Conservation (phyloP, 2,888 invertebrate species). For the Dromius quadrimaculatus region DNA sequence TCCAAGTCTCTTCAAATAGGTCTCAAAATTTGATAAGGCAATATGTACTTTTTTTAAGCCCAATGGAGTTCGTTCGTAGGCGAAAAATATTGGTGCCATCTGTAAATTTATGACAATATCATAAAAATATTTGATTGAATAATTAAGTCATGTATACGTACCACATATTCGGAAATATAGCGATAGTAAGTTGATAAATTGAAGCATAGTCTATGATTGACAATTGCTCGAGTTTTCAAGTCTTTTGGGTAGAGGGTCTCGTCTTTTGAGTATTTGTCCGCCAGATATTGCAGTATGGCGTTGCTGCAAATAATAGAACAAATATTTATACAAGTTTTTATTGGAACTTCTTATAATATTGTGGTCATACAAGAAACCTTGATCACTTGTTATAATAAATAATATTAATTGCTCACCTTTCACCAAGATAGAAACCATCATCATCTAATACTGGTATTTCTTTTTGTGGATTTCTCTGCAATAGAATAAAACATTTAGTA, state of each 20-base stretch:
- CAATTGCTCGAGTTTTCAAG: slow-evolving; percentile 76
- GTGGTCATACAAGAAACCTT: slow-evolving; percentile 12
- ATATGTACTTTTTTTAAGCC: slow-evolving; percentile 78
- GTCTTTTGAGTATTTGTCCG: slow-evolving; percentile 78
- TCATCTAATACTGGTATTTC: slow-evolving; percentile 85
- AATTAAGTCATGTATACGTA: slow-evolving; percentile 63
- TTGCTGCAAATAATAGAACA: slow-evolving; percentile 65
- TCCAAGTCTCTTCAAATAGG: slow-evolving; percentile 73
- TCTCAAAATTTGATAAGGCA: slow-evolving; percentile 75
- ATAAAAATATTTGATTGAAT: not conserved
- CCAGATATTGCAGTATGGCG: slow-evolving; percentile 78
- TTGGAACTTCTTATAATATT: not conserved
- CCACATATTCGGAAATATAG: slow-evolving; percentile 75
- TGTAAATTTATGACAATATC: slow-evolving; percentile 58
- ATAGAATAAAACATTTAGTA: slow-evolving; percentile 56
- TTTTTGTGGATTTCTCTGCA: slow-evolving; percentile 82
- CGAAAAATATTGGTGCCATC: slow-evolving; percentile 84
- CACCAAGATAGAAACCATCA: slow-evolving; percentile 81
- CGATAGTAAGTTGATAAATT: slow-evolving; percentile 82
- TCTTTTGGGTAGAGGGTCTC: slow-evolving; percentile 79
- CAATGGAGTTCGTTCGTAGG: slow-evolving; percentile 76
- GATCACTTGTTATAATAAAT: slow-evolving; percentile 14
- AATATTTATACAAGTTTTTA: not conserved
- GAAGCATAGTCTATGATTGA: slow-evolving; percentile 85
- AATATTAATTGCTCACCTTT: slow-evolving; percentile 69